These are phyloP conservation scores for Aphelenchoides fujianensis DNA, from an alignment of 1,140 invertebrate genomes.

Conservation along the genomic window DNA sequence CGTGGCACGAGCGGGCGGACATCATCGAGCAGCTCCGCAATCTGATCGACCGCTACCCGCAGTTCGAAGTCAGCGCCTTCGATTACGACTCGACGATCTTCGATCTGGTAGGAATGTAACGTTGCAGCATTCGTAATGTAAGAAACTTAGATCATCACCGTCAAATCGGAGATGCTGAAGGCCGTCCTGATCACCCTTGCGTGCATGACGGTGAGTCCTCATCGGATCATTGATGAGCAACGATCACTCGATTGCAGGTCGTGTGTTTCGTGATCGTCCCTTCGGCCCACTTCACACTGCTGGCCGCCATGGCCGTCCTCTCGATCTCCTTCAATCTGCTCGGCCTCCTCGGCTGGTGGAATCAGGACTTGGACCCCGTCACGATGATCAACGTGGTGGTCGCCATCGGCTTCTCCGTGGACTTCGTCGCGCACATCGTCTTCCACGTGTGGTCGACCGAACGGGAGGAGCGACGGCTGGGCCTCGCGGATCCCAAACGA, in stretches of 20 bases:
- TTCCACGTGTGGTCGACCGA: slow-evolving; percentile 73
- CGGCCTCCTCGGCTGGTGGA: slow-evolving; percentile 44
- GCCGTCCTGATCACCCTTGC: slow-evolving; percentile 41
- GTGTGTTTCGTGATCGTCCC: slow-evolving; percentile 49
- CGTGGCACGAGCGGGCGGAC: slow-evolving; percentile 41
- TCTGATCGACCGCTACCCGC: slow-evolving; percentile 39
- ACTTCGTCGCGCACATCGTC: slow-evolving; percentile 91
- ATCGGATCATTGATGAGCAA: no score
- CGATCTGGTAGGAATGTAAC: no score
- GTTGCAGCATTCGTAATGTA: no score
- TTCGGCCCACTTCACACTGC: slow-evolving; percentile 25
- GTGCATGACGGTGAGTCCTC: slow-evolving; percentile 45
- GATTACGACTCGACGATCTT: slow-evolving; percentile 50
- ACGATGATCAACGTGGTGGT: slow-evolving; percentile 92
- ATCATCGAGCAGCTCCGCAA: slow-evolving; percentile 40
- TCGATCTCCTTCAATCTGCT: slow-evolving; percentile 45
- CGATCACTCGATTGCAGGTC: no score
- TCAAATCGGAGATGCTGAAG: slow-evolving; percentile 49
- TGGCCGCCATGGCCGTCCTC: slow-evolving; percentile 40
- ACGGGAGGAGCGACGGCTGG: background rate
- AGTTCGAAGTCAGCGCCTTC: slow-evolving; percentile 43
- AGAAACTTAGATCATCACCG: slow-evolving; percentile 45
- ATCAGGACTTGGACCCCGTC: slow-evolving; percentile 65
- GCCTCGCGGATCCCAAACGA: background rate
- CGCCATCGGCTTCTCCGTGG: slow-evolving; percentile 94